These are phyloP conservation scores for Oryctes rhinoceros DNA, from an alignment of 1,140 invertebrate genomes.

Conservation along the genomic window DNA sequence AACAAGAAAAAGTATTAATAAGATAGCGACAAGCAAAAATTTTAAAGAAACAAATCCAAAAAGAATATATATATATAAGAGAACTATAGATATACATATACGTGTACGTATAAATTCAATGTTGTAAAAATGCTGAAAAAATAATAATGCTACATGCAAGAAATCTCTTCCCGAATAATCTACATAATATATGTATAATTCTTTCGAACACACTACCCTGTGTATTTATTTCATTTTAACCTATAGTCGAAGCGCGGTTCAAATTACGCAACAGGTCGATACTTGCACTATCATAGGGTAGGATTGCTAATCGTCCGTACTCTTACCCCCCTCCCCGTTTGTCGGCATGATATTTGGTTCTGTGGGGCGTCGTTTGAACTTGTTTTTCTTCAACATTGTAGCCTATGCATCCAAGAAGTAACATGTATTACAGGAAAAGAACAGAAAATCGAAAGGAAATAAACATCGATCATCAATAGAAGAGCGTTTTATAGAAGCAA, in stretches of 20 bases:
- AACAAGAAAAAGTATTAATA: not conserved
- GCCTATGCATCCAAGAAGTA: constrained; percentile 64
- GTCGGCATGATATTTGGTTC: constrained; percentile 80
- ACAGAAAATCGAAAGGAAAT: too few relatives aligned
- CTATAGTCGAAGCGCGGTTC: not conserved
- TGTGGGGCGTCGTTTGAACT: constrained; percentile 91
- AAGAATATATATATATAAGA: not conserved
- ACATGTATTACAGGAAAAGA: too few relatives aligned
- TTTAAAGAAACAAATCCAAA: too few relatives aligned
- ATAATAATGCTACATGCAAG: constrained; percentile 12
- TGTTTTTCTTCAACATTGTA: constrained; percentile 94
- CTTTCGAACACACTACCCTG: not conserved
- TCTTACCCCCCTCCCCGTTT: constrained; percentile 71
- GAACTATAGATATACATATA: constrained; percentile 5
- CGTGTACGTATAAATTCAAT: constrained; percentile 3
- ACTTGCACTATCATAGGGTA: constrained; percentile 20
- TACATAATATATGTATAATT: not conserved
- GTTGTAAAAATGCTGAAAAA: not conserved
- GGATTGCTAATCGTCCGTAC: constrained; percentile 63
- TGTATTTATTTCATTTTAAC: too few relatives aligned
- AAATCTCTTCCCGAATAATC: not conserved
- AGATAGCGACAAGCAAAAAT: not conserved
- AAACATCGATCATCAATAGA: not conserved
- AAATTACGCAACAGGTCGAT: not conserved
- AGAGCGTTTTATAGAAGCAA: too few relatives aligned